Evolutionary conservation across 2,113 vertebrate genomes (phyloP), one percentile per base, ranked within the genome.

Genomic region (Gavia stellata): DNA sequence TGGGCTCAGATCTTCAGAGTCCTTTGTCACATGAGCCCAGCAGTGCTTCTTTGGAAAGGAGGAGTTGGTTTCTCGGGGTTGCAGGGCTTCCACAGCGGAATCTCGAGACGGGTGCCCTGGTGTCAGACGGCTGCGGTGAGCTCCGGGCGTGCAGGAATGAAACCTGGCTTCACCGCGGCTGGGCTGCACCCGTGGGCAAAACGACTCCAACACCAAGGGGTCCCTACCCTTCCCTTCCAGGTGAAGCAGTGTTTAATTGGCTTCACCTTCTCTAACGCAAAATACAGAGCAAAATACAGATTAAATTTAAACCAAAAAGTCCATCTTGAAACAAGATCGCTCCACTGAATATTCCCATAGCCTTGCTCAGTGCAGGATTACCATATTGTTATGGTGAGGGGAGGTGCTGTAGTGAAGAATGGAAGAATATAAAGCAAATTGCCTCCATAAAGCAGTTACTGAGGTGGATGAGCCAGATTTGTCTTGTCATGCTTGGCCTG

Each of bases 181-280:
- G 23, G 18, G 29, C 50, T 70, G 62, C 68, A 31, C 28, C 44
- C 28, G 0, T 28, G 19, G 33, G 45, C 44, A 4, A 47, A 55
- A 23, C 1, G 2, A 1, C 33, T 67, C 44, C 38, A 38, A 0
- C 17, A 17, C 23, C 17, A 9, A 18, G 15, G 47, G 20, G 14
- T 56, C 34, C 50, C 24, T 31, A 0, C 75, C 9, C 24, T 77
- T 58, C 23, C 26, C 45, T 81, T 72, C 29, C 9, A 53, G 29
- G 17, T 44, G n/a, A 71, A 66, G 50, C n/a, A 28, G 15, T 3
- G 1, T 45, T 82, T 73, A 58, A 62, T 42, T 81, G 36, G 12
- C 74, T 80, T 86, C 28, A 26, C 21, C 40, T 73, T 84, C 50
- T 47, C 38, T 28, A 16, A 38, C 3, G 10, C 14, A 42, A 55